phyloP scores from a whole-genome alignment of 2,797 vertebrate species.

The Falco cherrug region DNA sequence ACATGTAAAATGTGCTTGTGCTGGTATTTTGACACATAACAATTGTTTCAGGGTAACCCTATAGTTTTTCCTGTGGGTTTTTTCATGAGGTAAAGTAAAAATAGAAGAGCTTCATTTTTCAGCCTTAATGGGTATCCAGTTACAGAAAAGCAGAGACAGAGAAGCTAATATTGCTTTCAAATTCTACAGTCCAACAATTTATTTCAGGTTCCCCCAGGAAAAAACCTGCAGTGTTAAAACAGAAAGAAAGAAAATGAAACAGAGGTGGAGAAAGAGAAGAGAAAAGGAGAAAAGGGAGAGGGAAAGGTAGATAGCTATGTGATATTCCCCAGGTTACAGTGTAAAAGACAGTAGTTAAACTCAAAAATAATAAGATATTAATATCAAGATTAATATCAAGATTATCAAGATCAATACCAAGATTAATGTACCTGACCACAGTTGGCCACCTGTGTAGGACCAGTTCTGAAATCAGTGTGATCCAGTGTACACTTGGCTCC shows the following conservation, averaged over 20 bases:
- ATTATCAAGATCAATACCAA: neutral
- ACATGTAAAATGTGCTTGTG: neutral
- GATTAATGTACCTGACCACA: neutral
- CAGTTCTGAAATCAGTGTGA: neutral
- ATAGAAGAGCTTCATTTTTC: neutral
- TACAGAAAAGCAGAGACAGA: neutral
- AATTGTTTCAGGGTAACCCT: neutral
- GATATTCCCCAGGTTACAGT: neutral
- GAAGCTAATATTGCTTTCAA: neutral
- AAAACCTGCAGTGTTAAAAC: rapidly evolving
- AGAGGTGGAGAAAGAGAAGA: neutral
- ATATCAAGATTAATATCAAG: neutral
- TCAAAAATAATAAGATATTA: neutral
- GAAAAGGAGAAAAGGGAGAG: neutral
- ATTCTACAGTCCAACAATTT: neutral
- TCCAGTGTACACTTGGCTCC: neutral
- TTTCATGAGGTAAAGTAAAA: neutral
- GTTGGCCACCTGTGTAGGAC: neutral
- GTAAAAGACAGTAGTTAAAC: neutral
- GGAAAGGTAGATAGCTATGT: neutral
- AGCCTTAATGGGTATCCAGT: neutral
- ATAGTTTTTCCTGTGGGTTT: neutral
- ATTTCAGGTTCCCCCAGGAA: neutral
- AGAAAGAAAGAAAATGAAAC: neutral
- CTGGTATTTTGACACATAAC: neutral